phyloP scores from a whole-genome alignment of 2,113 vertebrate species.

The Platysteira castanea region DNA sequence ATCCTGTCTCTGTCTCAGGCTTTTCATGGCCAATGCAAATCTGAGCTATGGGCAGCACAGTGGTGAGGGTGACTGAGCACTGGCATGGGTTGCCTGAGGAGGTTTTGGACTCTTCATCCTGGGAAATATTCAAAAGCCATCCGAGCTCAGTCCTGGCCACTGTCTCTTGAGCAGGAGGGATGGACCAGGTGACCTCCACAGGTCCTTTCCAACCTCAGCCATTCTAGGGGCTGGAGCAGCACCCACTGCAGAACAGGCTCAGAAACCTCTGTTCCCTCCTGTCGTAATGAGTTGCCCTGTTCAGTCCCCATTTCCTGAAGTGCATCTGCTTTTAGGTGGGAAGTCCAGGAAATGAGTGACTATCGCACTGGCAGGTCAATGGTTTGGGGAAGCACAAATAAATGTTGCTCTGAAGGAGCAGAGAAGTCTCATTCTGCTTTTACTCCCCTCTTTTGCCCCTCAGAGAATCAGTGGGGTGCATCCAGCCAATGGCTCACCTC shows the following conservation, averaged over 20 bases:
- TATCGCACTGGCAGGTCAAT: not conserved
- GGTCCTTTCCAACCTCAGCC: not conserved
- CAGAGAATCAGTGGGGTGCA: not conserved
- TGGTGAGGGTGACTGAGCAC: not conserved
- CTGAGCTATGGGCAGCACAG: fast-evolving
- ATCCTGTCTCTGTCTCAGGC: not conserved
- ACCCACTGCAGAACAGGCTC: not conserved
- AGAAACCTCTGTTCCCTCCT: not conserved
- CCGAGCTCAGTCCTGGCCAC: not conserved
- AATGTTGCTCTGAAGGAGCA: not conserved
- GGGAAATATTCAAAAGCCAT: not conserved
- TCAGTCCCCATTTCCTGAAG: not conserved
- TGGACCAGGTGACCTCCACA: not conserved
- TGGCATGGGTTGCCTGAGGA: not conserved
- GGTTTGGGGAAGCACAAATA: not conserved
- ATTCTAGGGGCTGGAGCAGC: not conserved
- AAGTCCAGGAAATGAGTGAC: not conserved
- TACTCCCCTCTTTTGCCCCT: not conserved
- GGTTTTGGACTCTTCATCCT: not conserved
- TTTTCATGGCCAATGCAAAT: not conserved
- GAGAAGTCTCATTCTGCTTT: not conserved
- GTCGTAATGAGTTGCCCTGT: not conserved
- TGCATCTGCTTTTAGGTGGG: not conserved
- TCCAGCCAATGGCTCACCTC: not conserved
- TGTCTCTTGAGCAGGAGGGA: not conserved